These are phyloP conservation scores for Schizaphis graminum DNA, from an alignment of 2,888 invertebrate species.

Conservation along the genomic window DNA sequence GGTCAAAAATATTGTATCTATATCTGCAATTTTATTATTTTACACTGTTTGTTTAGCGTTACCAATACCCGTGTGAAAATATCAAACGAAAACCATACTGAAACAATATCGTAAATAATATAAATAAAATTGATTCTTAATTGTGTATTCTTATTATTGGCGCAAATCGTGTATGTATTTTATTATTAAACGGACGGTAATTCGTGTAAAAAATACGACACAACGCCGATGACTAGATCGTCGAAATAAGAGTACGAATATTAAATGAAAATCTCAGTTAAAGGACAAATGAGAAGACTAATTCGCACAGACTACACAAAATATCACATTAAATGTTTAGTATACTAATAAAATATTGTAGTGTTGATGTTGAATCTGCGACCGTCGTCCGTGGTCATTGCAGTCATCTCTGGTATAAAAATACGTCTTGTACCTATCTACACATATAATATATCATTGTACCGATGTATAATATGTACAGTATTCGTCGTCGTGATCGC, in stretches of 20 bases:
- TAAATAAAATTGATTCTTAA: background rate
- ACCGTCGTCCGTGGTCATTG: background rate
- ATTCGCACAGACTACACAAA: background rate
- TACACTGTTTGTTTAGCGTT: background rate
- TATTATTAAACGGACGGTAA: background rate
- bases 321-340: background rate
- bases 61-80: background rate
- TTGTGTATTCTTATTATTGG: background rate
- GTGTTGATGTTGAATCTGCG: background rate
- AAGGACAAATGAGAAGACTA: background rate
- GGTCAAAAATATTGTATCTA: background rate
- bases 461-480: background rate
- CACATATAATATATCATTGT: background rate
- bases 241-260: background rate
- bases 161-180: background rate
- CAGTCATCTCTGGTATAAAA: background rate
- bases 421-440: background rate
- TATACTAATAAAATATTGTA: background rate
- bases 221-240: background rate
- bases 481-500: conserved; percentile 41
- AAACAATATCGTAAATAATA: background rate
- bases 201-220: background rate
- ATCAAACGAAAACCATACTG: background rate
- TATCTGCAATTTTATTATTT: background rate
- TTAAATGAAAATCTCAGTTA: background rate